Conservation (phyloP, 1,140 invertebrate genomes). For the Papilio aristodemus region DNA sequence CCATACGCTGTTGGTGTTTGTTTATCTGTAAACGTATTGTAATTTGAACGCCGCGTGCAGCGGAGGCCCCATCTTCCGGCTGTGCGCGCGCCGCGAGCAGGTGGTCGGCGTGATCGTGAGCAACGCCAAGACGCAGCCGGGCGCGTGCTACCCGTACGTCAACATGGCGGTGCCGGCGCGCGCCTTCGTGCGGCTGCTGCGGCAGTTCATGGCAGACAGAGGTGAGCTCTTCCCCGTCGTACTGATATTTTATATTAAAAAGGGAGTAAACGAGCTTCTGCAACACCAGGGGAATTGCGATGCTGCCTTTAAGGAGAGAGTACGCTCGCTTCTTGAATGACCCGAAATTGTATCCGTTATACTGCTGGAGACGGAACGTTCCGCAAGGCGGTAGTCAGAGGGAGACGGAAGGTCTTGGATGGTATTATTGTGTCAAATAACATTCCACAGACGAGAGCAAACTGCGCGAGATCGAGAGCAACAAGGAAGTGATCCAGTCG, state of each 20-base stretch:
- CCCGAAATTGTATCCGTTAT: no score
- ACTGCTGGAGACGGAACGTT: no score
- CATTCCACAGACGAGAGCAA: slow-evolving; percentile 53
- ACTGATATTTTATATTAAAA: no score
- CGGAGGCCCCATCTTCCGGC: slow-evolving; percentile 81
- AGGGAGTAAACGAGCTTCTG: no score
- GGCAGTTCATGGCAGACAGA: slow-evolving; percentile 71
- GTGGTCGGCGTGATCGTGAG: slow-evolving; percentile 81
- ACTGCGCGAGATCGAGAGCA: slow-evolving; percentile 55
- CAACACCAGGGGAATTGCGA: no score
- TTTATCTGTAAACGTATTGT: not conserved
- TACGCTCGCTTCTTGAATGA: no score
- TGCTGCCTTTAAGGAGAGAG: no score
- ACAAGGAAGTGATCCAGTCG: slow-evolving; percentile 66
- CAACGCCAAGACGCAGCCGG: slow-evolving; percentile 72
- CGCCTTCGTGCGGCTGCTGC: slow-evolving; percentile 62
- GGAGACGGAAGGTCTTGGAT: no score
- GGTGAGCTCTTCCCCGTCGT: slow-evolving; percentile 58
- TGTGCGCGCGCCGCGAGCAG: slow-evolving; percentile 49
- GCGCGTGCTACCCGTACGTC: slow-evolving; percentile 76
- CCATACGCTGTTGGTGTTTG: no score
- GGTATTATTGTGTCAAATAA: no score
- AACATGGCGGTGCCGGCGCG: slow-evolving; percentile 81
- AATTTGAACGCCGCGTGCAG: slow-evolving; percentile 47
- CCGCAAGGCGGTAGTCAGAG: no score